Percentiles rank a stretch among this genome's conserved stretches.
These are phyloP conservation scores for Parauchenoglanis punctatus DNA, from an alignment of 2,797 vertebrate genomes.

Conservation along the genomic window DNA sequence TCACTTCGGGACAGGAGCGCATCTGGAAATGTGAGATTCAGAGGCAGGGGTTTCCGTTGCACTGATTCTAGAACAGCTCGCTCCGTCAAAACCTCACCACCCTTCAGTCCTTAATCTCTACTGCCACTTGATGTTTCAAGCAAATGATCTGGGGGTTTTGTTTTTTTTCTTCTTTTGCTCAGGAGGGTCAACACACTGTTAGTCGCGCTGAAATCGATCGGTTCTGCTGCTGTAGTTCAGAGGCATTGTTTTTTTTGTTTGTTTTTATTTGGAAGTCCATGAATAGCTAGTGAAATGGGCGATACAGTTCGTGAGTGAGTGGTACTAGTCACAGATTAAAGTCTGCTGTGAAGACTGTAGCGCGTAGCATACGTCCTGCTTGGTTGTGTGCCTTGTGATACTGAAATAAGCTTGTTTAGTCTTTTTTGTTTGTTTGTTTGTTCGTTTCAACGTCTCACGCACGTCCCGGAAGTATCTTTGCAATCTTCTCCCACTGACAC, in stretches of 20 bases:
- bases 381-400: constrained; percentile 85
- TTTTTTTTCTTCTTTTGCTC: constrained; percentile 75
- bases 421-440: constrained; percentile 52
- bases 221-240: constrained; percentile 84
- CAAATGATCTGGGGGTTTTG: neutral
- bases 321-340: constrained; percentile 79
- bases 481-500: constrained; percentile 22
- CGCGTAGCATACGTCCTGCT: constrained; percentile 78
- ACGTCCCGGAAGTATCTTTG: constrained; percentile 69
- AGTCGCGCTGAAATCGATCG: constrained; percentile 81
- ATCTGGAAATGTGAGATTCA: constrained; percentile 30
- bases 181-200: constrained; percentile 88
- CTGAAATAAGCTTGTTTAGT: constrained; percentile 71
- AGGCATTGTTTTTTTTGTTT: constrained; percentile 21
- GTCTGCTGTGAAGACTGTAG: constrained; percentile 66
- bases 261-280: neutral
- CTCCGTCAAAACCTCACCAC: constrained; percentile 8
- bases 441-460: constrained; percentile 41
- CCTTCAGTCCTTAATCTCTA: constrained; percentile 16
- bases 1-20: neutral
- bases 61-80: constrained; percentile 42
- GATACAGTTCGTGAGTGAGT: constrained; percentile 69
- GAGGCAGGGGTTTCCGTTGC: constrained; percentile 12
- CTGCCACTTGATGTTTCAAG: constrained; percentile 38
- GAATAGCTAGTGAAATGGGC: constrained; percentile 49